These are phyloP conservation scores for Diabrotica balteata DNA, from an alignment of 2,888 invertebrate genomes.

Conservation along the genomic window DNA sequence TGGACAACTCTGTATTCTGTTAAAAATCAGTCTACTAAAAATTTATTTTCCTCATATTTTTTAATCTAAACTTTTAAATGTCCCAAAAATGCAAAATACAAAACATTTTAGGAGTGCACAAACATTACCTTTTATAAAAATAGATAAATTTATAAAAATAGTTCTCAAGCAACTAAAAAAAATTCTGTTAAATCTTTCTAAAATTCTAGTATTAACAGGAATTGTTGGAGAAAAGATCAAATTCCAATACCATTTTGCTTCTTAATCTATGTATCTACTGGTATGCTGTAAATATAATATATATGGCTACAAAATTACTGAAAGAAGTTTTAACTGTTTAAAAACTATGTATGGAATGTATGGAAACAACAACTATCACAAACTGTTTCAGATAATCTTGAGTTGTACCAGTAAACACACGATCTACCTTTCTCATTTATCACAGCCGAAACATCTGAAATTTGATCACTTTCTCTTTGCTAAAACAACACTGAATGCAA, in stretches of 20 bases:
- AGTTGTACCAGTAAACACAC: no score
- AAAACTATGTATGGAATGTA: slow-evolving; percentile 9
- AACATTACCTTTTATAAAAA: no score
- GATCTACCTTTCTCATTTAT: background rate
- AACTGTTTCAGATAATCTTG: background rate
- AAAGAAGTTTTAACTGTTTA: background rate
- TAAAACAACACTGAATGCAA: no score
- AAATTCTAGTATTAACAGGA: slow-evolving; percentile 1
- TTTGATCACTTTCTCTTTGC: slow-evolving; percentile 1
- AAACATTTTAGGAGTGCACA: background rate
- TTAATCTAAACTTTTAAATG: background rate
- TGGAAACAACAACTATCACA: slow-evolving; percentile 13
- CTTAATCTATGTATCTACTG: background rate
- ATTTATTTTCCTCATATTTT: no score
- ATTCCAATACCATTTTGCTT: slow-evolving; percentile 7
- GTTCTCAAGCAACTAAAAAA: slow-evolving; percentile 6
- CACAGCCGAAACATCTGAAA: slow-evolving; percentile 9
- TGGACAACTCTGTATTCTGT: no score
- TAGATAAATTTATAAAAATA: no score
- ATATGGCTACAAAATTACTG: background rate
- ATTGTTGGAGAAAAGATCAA: slow-evolving; percentile 11
- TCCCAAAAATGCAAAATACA: background rate
- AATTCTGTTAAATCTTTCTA: slow-evolving; percentile 1
- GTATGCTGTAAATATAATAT: background rate
- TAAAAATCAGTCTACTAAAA: no score